Conservation (phyloP, 2,113 vertebrate genomes). For the Paramormyrops kingsleyae region DNA sequence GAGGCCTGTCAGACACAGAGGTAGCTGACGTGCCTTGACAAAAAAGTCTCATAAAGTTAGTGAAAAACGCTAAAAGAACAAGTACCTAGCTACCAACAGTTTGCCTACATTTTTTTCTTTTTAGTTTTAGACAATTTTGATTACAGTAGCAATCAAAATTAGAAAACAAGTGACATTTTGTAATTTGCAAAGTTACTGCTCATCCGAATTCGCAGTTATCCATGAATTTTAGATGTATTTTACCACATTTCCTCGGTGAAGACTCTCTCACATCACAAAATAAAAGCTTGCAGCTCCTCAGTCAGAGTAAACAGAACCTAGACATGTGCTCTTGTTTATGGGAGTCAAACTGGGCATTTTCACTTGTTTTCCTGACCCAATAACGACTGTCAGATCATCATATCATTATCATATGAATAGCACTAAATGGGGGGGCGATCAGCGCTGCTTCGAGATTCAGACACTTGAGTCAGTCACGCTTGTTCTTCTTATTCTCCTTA, state of each 20-base stretch:
- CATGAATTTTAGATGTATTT: background rate
- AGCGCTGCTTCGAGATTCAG: background rate
- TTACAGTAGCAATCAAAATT: background rate
- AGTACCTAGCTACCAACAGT: background rate
- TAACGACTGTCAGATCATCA: background rate
- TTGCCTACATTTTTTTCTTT: background rate
- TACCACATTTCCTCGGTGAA: background rate
- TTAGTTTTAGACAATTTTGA: background rate
- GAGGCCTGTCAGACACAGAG: background rate
- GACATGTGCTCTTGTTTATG: background rate
- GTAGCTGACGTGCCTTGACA: background rate
- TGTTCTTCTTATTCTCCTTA: background rate
- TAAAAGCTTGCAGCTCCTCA: background rate
- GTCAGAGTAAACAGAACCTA: background rate
- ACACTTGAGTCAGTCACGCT: background rate
- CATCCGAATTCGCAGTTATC: background rate
- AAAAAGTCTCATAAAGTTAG: background rate
- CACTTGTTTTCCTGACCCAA: background rate
- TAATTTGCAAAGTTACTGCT: background rate
- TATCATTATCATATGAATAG: background rate
- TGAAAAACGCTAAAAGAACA: background rate
- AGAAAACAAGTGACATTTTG: background rate
- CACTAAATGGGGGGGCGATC: background rate
- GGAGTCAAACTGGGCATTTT: background rate
- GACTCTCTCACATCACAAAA: background rate